Conservation (phyloP, 2,797 vertebrate genomes). For the Coracias cyanogaster region DNA sequence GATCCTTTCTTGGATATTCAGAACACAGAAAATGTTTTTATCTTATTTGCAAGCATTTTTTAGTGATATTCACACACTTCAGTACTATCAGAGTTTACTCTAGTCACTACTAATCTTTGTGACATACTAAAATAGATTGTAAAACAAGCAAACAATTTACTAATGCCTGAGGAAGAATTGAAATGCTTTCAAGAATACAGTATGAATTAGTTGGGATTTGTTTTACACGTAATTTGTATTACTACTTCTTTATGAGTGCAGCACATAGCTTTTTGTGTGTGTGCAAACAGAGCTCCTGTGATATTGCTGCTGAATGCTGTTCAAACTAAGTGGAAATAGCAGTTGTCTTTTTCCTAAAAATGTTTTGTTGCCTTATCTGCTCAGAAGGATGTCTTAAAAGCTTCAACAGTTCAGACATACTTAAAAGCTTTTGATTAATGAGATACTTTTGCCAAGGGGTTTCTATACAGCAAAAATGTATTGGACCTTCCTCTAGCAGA, state of each 20-base stretch:
- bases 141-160: not conserved
- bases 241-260: not conserved
- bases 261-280: accelerated
- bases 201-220: not conserved
- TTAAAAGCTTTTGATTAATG: not conserved
- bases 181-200: not conserved
- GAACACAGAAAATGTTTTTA: not conserved
- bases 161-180: not conserved
- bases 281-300: not conserved
- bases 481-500: not conserved
- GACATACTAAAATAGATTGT: not conserved
- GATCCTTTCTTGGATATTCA: not conserved
- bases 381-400: not conserved
- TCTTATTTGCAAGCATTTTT: not conserved
- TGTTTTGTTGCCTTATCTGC: not conserved
- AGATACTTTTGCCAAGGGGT: not conserved
- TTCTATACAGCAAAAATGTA: not conserved
- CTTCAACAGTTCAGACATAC: not conserved
- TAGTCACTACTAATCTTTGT: not conserved
- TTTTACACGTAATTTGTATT: not conserved
- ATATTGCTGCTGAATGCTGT: not conserved
- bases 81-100: not conserved
- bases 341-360: not conserved
- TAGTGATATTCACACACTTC: not conserved
- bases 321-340: not conserved